Percentiles rank a stretch among this genome's conserved stretches.
These are phyloP conservation scores for Sebastes baramenuke DNA, from an alignment of 2,797 vertebrate genomes.

Conservation along the genomic window DNA sequence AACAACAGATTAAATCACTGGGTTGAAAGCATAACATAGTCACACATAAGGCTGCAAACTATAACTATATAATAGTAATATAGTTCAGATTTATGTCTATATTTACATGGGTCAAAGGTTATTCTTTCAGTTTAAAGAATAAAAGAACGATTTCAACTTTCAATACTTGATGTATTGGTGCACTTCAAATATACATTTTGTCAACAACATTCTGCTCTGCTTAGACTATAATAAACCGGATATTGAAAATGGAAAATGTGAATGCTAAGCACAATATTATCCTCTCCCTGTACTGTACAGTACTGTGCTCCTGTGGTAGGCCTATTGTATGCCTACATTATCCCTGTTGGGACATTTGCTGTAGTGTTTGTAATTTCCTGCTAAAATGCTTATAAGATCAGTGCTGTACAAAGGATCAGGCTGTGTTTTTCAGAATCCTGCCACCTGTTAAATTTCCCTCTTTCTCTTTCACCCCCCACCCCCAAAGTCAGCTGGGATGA, in stretches of 20 bases:
- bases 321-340: background rate
- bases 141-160: background rate
- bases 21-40: background rate
- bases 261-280: background rate
- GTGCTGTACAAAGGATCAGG: background rate
- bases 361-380: background rate
- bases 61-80: too few species aligned
- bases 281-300: background rate
- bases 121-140: background rate
- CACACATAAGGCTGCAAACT: background rate
- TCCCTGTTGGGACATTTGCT: background rate
- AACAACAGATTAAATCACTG: background rate
- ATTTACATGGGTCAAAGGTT: background rate
- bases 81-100: background rate
- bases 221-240: background rate
- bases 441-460: constrained; percentile 78
- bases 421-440: constrained; percentile 47
- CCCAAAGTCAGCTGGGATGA: constrained; percentile 78
- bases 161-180: background rate
- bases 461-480: constrained; percentile 67
- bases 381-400: background rate
- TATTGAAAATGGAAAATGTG: background rate
- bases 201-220: background rate
- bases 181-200: background rate
- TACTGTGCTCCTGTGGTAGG: background rate